A percentile compares a stretch with the other conserved stretches of the same genome.
These are phyloP conservation scores for Nemotelus nigrinus DNA, from an alignment of 2,888 invertebrate genomes.

Conservation along the genomic window DNA sequence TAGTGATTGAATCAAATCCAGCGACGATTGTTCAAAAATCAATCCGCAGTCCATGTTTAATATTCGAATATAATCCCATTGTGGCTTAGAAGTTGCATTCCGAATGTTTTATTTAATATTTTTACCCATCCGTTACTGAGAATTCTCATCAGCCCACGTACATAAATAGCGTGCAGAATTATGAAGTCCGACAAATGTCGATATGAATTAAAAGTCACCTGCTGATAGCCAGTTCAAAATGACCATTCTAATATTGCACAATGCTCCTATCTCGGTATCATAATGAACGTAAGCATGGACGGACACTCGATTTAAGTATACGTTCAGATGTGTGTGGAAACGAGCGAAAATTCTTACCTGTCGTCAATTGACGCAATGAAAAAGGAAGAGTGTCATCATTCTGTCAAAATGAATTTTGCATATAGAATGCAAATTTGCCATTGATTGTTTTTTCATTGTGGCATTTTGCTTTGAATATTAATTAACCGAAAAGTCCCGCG, in stretches of 20 bases:
- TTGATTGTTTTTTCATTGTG: not conserved
- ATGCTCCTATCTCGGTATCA: not conserved
- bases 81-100: too few relatives aligned
- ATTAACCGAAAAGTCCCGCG: too few relatives aligned
- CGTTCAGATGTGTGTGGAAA: not conserved
- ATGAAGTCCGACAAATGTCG: constrained; percentile 26
- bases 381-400: constrained; percentile 38
- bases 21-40: too few relatives aligned
- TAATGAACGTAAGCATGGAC: too few relatives aligned
- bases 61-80: too few relatives aligned
- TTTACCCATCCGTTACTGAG: not conserved
- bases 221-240: not conserved
- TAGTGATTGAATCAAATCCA: too few relatives aligned
- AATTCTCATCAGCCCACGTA: constrained; percentile 8
- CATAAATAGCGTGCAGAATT: not conserved
- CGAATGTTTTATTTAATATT: constrained; percentile 57
- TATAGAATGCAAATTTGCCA: constrained; percentile 18
- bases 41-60: too few relatives aligned
- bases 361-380: constrained; percentile 7
- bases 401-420: constrained; percentile 7
- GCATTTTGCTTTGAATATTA: too few relatives aligned
- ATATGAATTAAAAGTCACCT: constrained; percentile 28
- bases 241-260: not conserved
- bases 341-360: not conserved
- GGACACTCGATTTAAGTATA: too few relatives aligned